Conservation (phyloP, 2,113 vertebrate genomes). For the Thamnophis sirtalis region DNA sequence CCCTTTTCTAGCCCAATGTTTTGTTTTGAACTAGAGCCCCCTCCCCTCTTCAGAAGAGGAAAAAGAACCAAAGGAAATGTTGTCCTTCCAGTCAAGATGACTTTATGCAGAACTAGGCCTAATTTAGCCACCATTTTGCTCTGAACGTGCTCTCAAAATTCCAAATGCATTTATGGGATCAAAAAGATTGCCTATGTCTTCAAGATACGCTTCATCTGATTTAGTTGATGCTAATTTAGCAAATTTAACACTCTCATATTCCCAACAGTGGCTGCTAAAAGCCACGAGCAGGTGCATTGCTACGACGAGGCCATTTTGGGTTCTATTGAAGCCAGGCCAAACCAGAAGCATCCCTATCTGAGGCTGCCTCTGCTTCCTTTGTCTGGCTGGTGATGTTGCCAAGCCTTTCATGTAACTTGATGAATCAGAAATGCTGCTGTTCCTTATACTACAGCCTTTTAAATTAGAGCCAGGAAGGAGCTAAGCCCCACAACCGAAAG, state of each 20-base stretch:
- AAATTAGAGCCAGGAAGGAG: constrained; percentile 65
- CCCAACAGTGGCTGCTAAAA: neutral
- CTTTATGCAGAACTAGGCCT: neutral
- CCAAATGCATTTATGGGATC: neutral
- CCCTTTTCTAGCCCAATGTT: neutral
- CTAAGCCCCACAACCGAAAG: constrained; percentile 66
- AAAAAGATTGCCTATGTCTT: neutral
- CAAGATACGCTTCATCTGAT: neutral
- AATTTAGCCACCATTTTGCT: neutral
- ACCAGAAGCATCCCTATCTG: neutral
- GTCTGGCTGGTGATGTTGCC: constrained; percentile 51
- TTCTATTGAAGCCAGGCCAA: neutral
- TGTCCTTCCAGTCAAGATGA: neutral
- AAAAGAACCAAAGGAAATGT: neutral
- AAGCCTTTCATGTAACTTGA: neutral
- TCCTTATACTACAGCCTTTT: constrained; percentile 39
- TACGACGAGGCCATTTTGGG: neutral
- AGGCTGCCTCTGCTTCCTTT: constrained; percentile 33
- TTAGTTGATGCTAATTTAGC: neutral
- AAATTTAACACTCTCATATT: neutral
- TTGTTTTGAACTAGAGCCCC: neutral
- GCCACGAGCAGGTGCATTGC: neutral
- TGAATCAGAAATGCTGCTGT: constrained; percentile 71
- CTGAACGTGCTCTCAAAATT: neutral
- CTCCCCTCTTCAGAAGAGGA: neutral